Percentiles rank a stretch among this genome's conserved stretches.
Conservation (phyloP, 2,797 vertebrate species). For the Sylvilagus floridanus region DNA sequence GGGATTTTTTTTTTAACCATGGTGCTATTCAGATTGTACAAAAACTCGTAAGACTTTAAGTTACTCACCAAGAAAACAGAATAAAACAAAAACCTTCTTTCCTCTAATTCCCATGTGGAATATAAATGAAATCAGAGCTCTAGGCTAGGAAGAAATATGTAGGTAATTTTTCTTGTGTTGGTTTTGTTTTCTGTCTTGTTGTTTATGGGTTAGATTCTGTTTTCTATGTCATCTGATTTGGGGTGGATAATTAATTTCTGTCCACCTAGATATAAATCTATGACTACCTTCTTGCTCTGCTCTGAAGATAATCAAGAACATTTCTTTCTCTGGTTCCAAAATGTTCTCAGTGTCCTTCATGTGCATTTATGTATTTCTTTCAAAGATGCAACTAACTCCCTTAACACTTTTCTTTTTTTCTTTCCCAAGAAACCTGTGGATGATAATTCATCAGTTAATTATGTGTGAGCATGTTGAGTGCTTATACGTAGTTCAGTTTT, state of each 20-base stretch:
- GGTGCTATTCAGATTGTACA: slow-evolving; percentile 47
- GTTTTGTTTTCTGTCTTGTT: slow-evolving; percentile 65
- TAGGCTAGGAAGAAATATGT: slow-evolving; percentile 65
- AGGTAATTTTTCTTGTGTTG: slow-evolving; percentile 72
- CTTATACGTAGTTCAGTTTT: slow-evolving; percentile 46
- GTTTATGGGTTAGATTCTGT: slow-evolving; percentile 35
- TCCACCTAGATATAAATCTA: slow-evolving; percentile 8
- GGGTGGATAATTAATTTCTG: slow-evolving; percentile 54
- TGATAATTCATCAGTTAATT: slow-evolving; percentile 65
- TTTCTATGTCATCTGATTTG: slow-evolving; percentile 59
- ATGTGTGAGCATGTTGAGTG: neutral
- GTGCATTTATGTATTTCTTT: slow-evolving; percentile 41
- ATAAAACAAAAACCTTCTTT: slow-evolving; percentile 67
- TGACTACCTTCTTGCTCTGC: neutral
- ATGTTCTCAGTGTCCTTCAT: slow-evolving; percentile 34
- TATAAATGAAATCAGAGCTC: slow-evolving; percentile 63
- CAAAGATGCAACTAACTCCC: slow-evolving; percentile 26
- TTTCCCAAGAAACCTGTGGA: neutral
- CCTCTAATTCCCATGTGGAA: slow-evolving; percentile 50
- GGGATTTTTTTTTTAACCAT: slow-evolving; percentile 21
- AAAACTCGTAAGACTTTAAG: slow-evolving; percentile 67
- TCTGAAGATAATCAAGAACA: slow-evolving; percentile 40
- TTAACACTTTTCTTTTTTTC: slow-evolving; percentile 1
- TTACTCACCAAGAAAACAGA: slow-evolving; percentile 61
- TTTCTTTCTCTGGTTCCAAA: slow-evolving; percentile 10